Percentiles rank a stretch among this genome's conserved stretches.
Evolutionary conservation across 2,113 vertebrate species (phyloP).

Genomic region (Rhinopomastus cyanomelas): DNA sequence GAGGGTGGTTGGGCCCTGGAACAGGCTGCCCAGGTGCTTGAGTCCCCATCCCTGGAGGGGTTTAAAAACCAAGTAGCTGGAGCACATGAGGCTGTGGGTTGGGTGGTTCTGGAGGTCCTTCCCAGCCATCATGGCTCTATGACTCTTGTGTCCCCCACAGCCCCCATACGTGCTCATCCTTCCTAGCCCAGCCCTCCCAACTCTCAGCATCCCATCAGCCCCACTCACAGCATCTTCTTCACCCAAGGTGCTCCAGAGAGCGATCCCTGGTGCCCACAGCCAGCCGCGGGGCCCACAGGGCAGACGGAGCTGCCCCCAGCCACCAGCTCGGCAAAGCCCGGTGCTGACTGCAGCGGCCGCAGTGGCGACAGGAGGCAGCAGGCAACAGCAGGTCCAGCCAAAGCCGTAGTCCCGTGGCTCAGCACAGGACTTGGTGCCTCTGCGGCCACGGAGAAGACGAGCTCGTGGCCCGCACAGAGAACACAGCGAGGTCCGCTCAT

Average conservation of each 20-base stretch:
- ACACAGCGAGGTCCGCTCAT: slow-evolving; percentile 31
- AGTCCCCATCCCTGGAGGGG: too few species aligned
- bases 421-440: background rate
- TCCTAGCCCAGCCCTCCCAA: background rate
- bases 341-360: background rate
- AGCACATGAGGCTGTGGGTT: too few species aligned
- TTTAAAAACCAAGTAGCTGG: too few species aligned
- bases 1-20: too few species aligned
- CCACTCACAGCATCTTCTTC: too few species aligned
- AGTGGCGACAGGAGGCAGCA: background rate
- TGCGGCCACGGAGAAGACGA: background rate
- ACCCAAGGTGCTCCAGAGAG: background rate
- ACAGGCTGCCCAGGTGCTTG: too few species aligned
- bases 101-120: too few species aligned
- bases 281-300: background rate
- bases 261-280: background rate
- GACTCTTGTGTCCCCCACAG: background rate
- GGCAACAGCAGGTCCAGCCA: background rate
- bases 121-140: too few species aligned
- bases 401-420: background rate
- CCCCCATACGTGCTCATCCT: background rate
- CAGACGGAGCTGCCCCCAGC: background rate
- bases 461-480: background rate
- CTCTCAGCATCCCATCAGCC: background rate
- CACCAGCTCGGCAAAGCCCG: background rate